Conservation (phyloP, 2,797 vertebrate species). For the Apodemus agrarius region DNA sequence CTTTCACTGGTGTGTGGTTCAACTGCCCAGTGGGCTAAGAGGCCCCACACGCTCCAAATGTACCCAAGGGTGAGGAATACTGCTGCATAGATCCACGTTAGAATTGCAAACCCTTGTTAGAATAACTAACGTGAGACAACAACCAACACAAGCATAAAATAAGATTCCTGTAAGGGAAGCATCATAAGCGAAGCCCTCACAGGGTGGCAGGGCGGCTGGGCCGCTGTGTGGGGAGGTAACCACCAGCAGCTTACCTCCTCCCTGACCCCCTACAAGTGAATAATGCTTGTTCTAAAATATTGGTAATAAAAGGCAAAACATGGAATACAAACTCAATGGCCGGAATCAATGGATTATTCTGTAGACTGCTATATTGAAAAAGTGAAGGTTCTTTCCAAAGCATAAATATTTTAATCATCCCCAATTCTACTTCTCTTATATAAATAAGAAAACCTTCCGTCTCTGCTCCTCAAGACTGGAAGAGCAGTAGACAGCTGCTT, state of each 20-base stretch:
- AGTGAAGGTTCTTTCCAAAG: constrained; percentile 64
- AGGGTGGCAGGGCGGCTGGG: neutral
- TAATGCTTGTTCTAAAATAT: constrained; percentile 80
- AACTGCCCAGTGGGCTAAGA: neutral
- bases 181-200: constrained; percentile 11
- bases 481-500: constrained; percentile 26
- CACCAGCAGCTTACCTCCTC: constrained; percentile 58
- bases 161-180: neutral
- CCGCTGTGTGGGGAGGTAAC: neutral
- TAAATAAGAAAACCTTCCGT: constrained; percentile 48
- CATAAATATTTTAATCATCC: constrained; percentile 73
- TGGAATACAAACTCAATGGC: constrained; percentile 77
- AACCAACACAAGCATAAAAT: neutral
- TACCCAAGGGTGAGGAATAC: neutral
- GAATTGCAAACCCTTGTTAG: neutral
- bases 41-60: neutral
- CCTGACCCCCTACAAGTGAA: constrained; percentile 77
- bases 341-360: constrained; percentile 79
- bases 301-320: constrained; percentile 74
- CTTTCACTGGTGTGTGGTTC: neutral
- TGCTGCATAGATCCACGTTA: neutral
- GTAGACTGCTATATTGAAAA: constrained; percentile 59
- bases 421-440: constrained; percentile 59
- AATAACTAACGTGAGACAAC: neutral
- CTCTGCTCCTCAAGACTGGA: constrained; percentile 4